These are phyloP conservation scores for Anguilla rostrata DNA, from an alignment of 2,113 vertebrate genomes.

Conservation along the genomic window DNA sequence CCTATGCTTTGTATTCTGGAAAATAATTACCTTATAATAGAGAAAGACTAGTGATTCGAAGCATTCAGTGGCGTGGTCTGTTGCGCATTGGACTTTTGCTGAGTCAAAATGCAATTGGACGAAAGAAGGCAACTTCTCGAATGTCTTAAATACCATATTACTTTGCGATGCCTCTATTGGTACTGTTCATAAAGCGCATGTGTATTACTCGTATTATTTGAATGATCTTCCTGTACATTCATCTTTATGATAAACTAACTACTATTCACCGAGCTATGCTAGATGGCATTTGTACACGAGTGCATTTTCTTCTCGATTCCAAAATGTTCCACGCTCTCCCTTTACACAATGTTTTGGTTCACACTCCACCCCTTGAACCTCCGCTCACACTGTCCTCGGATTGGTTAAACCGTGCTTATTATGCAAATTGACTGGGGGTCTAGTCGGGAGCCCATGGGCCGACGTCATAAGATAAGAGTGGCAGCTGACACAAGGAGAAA, in stretches of 20 bases:
- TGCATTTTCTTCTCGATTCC: slow-evolving; percentile 35
- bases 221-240: too few relatives aligned
- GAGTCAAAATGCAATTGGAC: background rate
- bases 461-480: slow-evolving; percentile 57
- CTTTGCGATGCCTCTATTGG: too few relatives aligned
- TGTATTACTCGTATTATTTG: too few relatives aligned
- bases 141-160: background rate
- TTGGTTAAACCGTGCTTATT: slow-evolving; percentile 53
- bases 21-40: too few relatives aligned
- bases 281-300: slow-evolving; percentile 19
- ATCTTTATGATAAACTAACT: too few relatives aligned
- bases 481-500: slow-evolving; percentile 46
- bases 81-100: background rate
- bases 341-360: slow-evolving; percentile 64
- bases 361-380: slow-evolving; percentile 57
- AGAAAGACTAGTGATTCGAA: background rate
- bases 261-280: background rate
- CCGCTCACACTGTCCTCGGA: slow-evolving; percentile 43
- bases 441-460: slow-evolving; percentile 39
- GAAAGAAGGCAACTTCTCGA: too few relatives aligned
- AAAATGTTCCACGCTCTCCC: slow-evolving; percentile 51
- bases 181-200: too few relatives aligned
- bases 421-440: slow-evolving; percentile 60
- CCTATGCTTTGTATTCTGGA: too few relatives aligned
- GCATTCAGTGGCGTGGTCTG: slow-evolving; percentile 67